Evolutionary conservation across 2,113 vertebrate species (phyloP).

Genomic region (Macquaria australasica): DNA sequence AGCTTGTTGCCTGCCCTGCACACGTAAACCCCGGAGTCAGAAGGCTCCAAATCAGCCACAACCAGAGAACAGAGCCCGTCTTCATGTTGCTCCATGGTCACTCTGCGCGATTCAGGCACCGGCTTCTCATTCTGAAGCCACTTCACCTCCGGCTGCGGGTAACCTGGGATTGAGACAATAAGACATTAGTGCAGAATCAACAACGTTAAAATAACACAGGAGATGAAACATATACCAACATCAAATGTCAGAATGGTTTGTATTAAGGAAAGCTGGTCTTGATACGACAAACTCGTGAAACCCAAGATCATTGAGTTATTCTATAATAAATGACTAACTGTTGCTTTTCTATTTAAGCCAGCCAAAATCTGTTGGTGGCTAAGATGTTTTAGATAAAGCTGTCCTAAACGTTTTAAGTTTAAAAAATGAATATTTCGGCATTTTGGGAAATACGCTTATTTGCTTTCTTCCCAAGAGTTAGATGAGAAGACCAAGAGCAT

Average conservation of each 20-base stretch:
- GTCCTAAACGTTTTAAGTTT: background rate
- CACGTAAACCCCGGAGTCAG: slow-evolving; percentile 83
- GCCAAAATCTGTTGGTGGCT: background rate
- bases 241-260: background rate
- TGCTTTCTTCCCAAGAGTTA: no score
- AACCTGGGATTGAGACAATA: slow-evolving; percentile 69
- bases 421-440: background rate
- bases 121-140: slow-evolving; percentile 80
- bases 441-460: no score
- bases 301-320: no score
- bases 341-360: background rate
- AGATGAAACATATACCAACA: background rate
- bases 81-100: slow-evolving; percentile 63
- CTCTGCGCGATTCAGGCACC: slow-evolving; percentile 62
- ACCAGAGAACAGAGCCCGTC: slow-evolving; percentile 83
- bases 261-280: background rate
- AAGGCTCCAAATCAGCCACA: slow-evolving; percentile 62
- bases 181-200: background rate
- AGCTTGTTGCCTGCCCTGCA: slow-evolving; percentile 78
- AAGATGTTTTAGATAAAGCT: background rate
- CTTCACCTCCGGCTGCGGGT: slow-evolving; percentile 82
- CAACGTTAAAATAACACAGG: background rate
- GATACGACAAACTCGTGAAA: background rate
- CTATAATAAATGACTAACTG: background rate
- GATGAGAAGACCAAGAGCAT: no score